Evolutionary conservation across 2,888 invertebrate genomes (phyloP).

Genomic region (Saturnia japonica): DNA sequence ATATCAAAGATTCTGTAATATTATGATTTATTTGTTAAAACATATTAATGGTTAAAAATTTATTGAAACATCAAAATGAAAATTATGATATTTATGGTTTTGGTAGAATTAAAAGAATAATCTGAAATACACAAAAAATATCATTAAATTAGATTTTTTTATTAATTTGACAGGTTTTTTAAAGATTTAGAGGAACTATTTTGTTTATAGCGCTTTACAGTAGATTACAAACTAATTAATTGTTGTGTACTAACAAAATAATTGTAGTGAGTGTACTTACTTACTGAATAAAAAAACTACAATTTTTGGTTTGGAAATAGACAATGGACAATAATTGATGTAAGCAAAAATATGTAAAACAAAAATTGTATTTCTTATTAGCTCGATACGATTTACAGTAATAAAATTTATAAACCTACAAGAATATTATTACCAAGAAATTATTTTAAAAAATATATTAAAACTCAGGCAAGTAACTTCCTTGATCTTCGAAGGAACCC

Average conservation of each 20-base stretch:
- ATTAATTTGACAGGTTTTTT: not conserved
- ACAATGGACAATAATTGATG: too few species aligned
- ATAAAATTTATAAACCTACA: too few species aligned
- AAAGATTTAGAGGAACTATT: too few species aligned
- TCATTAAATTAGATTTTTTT: not conserved
- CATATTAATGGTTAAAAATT: not conserved
- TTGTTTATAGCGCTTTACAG: too few species aligned
- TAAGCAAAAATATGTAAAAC: too few species aligned
- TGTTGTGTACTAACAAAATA: too few species aligned
- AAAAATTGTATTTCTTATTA: not conserved
- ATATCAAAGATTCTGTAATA: not conserved
- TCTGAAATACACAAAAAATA: not conserved
- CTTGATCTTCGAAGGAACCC: not conserved
- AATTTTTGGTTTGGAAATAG: too few species aligned
- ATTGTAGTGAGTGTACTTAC: too few species aligned
- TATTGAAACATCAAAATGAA: not conserved
- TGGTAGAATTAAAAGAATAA: not conserved
- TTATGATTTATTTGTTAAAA: not conserved
- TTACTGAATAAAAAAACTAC: too few species aligned
- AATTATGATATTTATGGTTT: not conserved
- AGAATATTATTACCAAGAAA: not conserved
- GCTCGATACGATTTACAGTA: not conserved
- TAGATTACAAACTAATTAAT: too few species aligned
- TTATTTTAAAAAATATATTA: not conserved
- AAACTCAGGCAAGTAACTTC: not conserved